phyloP scores from a whole-genome alignment of 2,888 invertebrate species.

The Tromatobia lineatoria region DNA sequence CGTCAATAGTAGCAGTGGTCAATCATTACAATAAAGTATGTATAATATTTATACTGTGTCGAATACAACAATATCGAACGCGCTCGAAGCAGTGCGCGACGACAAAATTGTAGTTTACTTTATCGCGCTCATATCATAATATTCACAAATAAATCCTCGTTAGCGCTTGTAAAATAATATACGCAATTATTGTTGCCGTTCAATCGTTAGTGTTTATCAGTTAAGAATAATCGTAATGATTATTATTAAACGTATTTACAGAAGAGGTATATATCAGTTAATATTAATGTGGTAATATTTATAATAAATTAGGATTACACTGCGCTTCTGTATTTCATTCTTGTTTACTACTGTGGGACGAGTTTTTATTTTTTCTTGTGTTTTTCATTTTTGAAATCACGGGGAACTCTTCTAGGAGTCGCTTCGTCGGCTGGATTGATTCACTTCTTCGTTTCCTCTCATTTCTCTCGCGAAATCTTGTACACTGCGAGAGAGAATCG shows the following conservation, averaged over 20 bases:
- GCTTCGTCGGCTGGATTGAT: constrained; percentile 46
- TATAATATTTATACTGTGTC: constrained; percentile 79
- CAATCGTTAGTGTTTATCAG: constrained; percentile 61
- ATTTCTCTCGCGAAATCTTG: neutral
- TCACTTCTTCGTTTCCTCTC: constrained; percentile 15
- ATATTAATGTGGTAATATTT: constrained; percentile 76
- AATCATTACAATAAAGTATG: constrained; percentile 72
- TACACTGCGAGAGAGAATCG: constrained; percentile 24
- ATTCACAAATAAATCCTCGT: constrained; percentile 76
- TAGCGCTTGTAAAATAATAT: constrained; percentile 64
- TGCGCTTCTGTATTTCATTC: constrained; percentile 70
- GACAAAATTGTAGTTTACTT: constrained; percentile 74
- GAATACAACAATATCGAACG: constrained; percentile 74
- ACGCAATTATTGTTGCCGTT: constrained; percentile 70
- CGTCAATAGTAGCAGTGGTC: constrained; percentile 46
- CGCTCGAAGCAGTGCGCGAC: constrained; percentile 36
- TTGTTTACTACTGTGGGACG: constrained; percentile 59
- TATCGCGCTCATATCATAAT: constrained; percentile 72
- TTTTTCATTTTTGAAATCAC: constrained; percentile 19
- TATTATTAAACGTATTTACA: constrained; percentile 81
- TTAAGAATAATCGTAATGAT: constrained; percentile 75
- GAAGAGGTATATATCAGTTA: constrained; percentile 80
- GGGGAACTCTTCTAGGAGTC: constrained; percentile 31
- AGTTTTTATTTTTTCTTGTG: constrained; percentile 38
- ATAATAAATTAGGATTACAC: constrained; percentile 78